Percentiles rank a stretch among this genome's conserved stretches.
These are phyloP conservation scores for Sycobia sp. DNA, from an alignment of 1,140 invertebrate species.

Conservation along the genomic window DNA sequence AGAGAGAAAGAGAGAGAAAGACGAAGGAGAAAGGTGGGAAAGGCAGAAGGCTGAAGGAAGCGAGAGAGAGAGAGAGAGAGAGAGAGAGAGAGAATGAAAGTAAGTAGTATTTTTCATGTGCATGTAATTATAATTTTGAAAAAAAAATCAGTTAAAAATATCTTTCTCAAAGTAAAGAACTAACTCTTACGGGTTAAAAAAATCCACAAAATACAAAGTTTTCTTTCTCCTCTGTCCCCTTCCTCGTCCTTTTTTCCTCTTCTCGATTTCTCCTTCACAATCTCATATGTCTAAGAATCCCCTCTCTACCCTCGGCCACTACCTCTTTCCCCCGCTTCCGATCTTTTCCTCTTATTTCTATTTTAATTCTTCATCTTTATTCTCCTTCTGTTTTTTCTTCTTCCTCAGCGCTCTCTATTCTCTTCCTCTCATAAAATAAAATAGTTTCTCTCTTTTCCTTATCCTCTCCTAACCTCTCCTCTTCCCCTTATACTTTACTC, in stretches of 20 bases:
- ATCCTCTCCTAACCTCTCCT: constrained; percentile 18
- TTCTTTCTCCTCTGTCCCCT: constrained; percentile 34
- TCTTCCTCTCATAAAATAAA: constrained; percentile 40
- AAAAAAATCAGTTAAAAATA: constrained; percentile 30
- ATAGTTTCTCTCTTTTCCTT: constrained; percentile 38
- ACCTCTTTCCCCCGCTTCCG: not conserved
- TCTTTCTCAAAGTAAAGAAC: constrained; percentile 30
- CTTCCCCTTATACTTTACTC: constrained; percentile 34
- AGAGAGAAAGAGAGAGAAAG: too few species aligned
- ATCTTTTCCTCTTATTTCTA: constrained; percentile 22
- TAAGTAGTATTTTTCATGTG: constrained; percentile 32
- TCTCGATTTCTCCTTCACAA: constrained; percentile 25
- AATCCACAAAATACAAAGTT: constrained; percentile 30
- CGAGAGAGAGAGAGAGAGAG: constrained; percentile 6
- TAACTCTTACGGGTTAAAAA: constrained; percentile 30
- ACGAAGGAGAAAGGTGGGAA: too few species aligned
- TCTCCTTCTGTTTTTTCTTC: constrained; percentile 29
- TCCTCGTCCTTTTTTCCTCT: constrained; percentile 31
- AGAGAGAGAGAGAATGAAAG: too few species aligned
- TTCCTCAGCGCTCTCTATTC: constrained; percentile 22
- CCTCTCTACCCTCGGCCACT: constrained; percentile 2
- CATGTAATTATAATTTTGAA: constrained; percentile 30
- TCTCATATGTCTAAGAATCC: constrained; percentile 28
- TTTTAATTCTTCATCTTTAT: constrained; percentile 34
- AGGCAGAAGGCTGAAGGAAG: not conserved